Percentiles rank a stretch among this genome's conserved stretches.
Conservation (phyloP, 1,140 invertebrate species). For the Ceratina australensis region DNA sequence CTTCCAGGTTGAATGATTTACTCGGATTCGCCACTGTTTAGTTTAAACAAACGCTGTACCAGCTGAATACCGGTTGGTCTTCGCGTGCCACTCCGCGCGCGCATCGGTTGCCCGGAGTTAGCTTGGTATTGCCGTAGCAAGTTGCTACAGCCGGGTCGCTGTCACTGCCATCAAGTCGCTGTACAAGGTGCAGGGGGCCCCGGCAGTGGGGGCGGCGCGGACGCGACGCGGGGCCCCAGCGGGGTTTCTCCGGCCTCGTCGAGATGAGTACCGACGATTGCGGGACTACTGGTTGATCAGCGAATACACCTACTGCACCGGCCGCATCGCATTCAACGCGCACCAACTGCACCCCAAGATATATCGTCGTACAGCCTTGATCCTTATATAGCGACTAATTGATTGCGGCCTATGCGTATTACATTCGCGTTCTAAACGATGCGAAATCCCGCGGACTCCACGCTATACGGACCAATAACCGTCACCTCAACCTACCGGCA, state of each 20-base stretch:
- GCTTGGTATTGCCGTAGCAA: constrained; percentile 5
- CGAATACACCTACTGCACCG: constrained; percentile 39
- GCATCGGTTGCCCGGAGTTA: constrained; percentile 3
- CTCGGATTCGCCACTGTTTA: constrained; percentile 62
- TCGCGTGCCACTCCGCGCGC: constrained; percentile 46
- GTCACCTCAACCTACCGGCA: background rate
- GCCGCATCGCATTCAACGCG: constrained; percentile 26
- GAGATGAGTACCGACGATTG: constrained; percentile 74
- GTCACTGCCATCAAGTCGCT: constrained; percentile 57
- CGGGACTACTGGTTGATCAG: constrained; percentile 56
- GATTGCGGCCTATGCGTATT: constrained; percentile 36
- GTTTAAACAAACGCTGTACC: constrained; percentile 60
- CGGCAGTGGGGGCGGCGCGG: constrained; percentile 53
- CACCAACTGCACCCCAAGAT: constrained; percentile 27
- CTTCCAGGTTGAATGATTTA: constrained; percentile 63
- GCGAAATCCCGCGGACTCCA: background rate
- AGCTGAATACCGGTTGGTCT: constrained; percentile 42
- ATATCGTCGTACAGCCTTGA: constrained; percentile 37
- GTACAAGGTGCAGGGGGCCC: constrained; percentile 50
- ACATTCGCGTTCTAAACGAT: constrained; percentile 28
- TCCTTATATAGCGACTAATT: constrained; percentile 52
- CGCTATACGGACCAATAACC: background rate
- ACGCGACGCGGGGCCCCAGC: constrained; percentile 59
- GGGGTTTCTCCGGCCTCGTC: constrained; percentile 65
- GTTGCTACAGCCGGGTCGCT: constrained; percentile 34